Evolutionary conservation across 2,888 invertebrate species (phyloP), one percentile per base, ranked within the genome.

Genomic region (Plemyria rubiginata): DNA sequence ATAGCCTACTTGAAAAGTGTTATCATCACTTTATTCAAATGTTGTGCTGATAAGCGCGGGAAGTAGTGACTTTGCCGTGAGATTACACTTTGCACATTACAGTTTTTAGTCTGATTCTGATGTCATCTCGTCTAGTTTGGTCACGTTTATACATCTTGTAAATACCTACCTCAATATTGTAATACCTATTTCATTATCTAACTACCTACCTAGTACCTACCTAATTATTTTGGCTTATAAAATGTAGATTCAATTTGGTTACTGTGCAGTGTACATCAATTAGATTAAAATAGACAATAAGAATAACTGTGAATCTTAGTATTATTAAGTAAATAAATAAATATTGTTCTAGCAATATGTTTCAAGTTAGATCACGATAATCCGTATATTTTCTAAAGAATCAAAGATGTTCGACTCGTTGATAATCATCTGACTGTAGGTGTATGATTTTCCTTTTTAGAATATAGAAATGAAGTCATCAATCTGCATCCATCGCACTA

Each of bases 81-180:
- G 51, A 46, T 55, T 15, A 40, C 50, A 40, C 55, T 38, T 36
- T 13, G 50, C 54, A 45, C n/a, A n/a, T n/a, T n/a, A n/a, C 4
- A 16, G 13, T 16, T 16, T n/a, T 45, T 36, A 8, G 60, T 12
- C 50, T 61, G 60, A 60, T 51, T 15, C 54, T 61, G 60, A 60
- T 54, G 60, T 51, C 60, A 60, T 43, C 50, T 49, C 15, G 22
- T 40, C 40, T 50, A 54, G 9, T 49, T 54, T 15, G 49, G 28
- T 41, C 45, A 49, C 29, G 48, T 46, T 61, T 55, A 51, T 45
- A 49, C 48, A n/a, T n/a, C n/a, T n/a, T n/a, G n/a, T n/a, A n/a
- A n/a, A n/a, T n/a, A n/a, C n/a, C n/a, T n/a, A n/a, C n/a, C n/a
- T n/a, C n/a, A n/a, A n/a, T n/a, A n/a, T n/a, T n/a, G n/a, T n/a